These are phyloP conservation scores for Drosophila aldrichi DNA, from an alignment of 2,888 invertebrate species.

Conservation along the genomic window DNA sequence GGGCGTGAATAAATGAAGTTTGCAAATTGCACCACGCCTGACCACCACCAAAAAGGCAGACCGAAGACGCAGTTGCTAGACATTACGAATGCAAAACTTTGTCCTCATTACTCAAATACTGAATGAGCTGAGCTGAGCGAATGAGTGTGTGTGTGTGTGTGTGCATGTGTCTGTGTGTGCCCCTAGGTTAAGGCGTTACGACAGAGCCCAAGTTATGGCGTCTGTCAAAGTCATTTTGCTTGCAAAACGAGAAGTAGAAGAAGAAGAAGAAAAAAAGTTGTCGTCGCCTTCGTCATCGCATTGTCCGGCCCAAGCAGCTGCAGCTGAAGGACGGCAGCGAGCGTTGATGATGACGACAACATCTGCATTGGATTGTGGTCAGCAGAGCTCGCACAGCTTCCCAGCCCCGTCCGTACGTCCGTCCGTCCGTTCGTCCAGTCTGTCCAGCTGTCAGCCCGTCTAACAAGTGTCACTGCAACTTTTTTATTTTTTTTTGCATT, in stretches of 20 bases:
- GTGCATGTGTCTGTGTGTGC: slow-evolving; percentile 33
- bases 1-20: slow-evolving; percentile 80
- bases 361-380: slow-evolving; percentile 74
- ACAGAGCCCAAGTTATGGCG: slow-evolving; percentile 75
- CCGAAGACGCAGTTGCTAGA: slow-evolving; percentile 47
- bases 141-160: slow-evolving; percentile 6
- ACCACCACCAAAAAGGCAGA: slow-evolving; percentile 71
- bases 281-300: slow-evolving; percentile 54
- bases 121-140: slow-evolving; percentile 21
- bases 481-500: slow-evolving; percentile 8
- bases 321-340: slow-evolving; percentile 72
- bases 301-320: slow-evolving; percentile 68
- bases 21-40: slow-evolving; percentile 81
- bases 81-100: slow-evolving; percentile 80
- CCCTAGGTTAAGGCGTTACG: slow-evolving; percentile 78
- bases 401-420: too few relatives aligned
- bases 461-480: slow-evolving; percentile 81
- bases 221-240: slow-evolving; percentile 78
- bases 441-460: slow-evolving; percentile 79
- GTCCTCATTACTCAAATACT: slow-evolving; percentile 75
- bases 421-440: slow-evolving; percentile 20
- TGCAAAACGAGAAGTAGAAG: slow-evolving; percentile 22
- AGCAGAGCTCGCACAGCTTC: slow-evolving; percentile 44
- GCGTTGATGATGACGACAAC: slow-evolving; percentile 68
- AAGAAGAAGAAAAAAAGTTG: slow-evolving; percentile 51